A percentile compares a stretch with the other conserved stretches of the same genome.
Evolutionary conservation across 2,113 vertebrate species (phyloP).

Genomic region (Ginglymostoma cirratum): DNA sequence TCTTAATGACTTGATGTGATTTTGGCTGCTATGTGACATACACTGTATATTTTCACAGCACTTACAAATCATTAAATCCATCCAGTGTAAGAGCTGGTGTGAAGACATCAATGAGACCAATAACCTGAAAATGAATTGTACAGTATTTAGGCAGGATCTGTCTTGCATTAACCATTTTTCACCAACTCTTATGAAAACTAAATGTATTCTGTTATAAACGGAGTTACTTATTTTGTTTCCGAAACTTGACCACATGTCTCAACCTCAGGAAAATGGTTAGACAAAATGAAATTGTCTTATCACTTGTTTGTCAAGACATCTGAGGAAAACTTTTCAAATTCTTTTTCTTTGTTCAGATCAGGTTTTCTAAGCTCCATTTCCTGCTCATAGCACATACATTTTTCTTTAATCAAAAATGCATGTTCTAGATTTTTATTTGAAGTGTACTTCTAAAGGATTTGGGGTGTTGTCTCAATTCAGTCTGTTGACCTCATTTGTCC

Average conservation of each 20-base stretch:
- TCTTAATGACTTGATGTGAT: background rate
- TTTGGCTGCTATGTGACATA: background rate
- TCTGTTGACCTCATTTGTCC: background rate
- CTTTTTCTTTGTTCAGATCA: background rate
- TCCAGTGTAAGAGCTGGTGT: constrained; percentile 71
- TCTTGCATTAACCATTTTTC: background rate
- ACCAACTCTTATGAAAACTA: background rate
- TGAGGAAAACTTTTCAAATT: background rate
- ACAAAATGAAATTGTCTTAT: too few species aligned
- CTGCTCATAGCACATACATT: background rate
- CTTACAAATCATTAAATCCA: constrained; percentile 87
- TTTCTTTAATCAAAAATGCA: background rate
- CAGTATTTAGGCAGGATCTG: background rate
- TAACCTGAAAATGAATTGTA: constrained; percentile 64
- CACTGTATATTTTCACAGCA: constrained; percentile 39
- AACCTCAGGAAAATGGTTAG: background rate
- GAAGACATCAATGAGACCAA: constrained; percentile 86
- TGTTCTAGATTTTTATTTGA: background rate
- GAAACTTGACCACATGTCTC: background rate
- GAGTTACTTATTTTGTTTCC: background rate
- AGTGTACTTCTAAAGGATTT: background rate
- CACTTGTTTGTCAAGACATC: background rate
- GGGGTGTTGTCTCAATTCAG: background rate
- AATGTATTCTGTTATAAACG: background rate
- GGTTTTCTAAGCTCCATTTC: background rate